Conservation (phyloP, 2,797 vertebrate genomes). For the Chrosomus eos region DNA sequence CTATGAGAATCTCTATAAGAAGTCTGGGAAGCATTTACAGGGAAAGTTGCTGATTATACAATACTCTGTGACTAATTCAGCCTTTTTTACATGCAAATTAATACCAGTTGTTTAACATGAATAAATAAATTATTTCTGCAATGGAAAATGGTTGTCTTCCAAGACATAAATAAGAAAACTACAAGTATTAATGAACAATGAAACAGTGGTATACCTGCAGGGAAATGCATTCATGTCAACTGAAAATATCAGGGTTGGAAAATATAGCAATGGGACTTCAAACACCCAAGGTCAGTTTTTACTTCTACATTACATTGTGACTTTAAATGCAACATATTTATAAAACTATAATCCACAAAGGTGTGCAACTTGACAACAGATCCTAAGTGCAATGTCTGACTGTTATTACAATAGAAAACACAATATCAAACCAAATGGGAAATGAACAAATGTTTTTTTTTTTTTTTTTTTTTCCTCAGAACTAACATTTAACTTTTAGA, state of each 20-base stretch:
- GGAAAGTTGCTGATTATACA: neutral
- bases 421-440: neutral
- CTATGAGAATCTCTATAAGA: neutral
- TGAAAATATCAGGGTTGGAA: too few relatives aligned
- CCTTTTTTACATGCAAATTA: neutral
- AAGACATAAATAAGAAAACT: slow-evolving; percentile 2
- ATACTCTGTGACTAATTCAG: neutral
- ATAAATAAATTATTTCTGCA: neutral
- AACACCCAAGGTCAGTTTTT: neutral
- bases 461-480: neutral
- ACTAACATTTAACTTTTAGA: neutral
- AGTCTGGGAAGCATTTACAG: neutral
- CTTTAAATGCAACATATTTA: neutral
- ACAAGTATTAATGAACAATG: neutral
- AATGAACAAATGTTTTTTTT: neutral
- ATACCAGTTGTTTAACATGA: slow-evolving; percentile 10
- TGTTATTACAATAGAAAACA: neutral
- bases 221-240: neutral
- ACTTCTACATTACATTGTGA: neutral
- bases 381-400: neutral
- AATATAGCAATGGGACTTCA: neutral
- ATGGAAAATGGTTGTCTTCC: neutral
- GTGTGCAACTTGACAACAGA: neutral
- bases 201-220: neutral
- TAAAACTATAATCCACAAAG: neutral